These are phyloP conservation scores for Myrmecobius fasciatus DNA, from an alignment of 2,113 vertebrate species.

Conservation along the genomic window DNA sequence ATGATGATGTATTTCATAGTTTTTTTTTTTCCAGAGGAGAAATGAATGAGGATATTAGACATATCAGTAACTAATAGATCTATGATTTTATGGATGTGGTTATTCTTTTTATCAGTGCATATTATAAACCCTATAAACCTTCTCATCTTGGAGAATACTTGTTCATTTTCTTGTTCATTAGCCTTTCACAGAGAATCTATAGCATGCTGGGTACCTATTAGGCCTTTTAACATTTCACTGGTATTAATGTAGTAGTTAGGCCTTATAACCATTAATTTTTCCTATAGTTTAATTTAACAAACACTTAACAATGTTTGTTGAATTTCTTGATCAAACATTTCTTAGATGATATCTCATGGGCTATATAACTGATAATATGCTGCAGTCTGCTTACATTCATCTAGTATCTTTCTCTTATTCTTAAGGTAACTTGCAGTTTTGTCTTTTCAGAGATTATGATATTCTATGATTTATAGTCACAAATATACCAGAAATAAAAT, in stretches of 20 bases:
- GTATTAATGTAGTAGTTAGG: background rate
- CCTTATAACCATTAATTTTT: background rate
- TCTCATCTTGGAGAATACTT: background rate
- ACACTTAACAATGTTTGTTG: background rate
- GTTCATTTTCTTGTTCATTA: background rate
- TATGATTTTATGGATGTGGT: background rate
- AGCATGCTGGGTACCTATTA: background rate
- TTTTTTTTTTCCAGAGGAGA: background rate
- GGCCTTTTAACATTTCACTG: background rate
- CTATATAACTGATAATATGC: background rate
- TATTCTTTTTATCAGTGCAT: background rate
- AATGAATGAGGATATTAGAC: background rate
- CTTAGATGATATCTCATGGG: background rate
- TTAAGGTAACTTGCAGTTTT: background rate
- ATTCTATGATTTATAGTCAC: background rate
- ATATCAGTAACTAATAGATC: background rate
- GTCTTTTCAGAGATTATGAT: background rate
- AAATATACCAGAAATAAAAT: background rate
- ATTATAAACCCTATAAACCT: background rate
- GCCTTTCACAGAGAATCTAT: background rate
- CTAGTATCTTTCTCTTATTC: background rate
- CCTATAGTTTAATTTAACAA: background rate
- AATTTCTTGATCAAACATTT: background rate
- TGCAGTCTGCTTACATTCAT: background rate
- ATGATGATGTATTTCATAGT: background rate